These are phyloP conservation scores for Cydia strobilella DNA, from an alignment of 1,140 invertebrate species.

Conservation along the genomic window DNA sequence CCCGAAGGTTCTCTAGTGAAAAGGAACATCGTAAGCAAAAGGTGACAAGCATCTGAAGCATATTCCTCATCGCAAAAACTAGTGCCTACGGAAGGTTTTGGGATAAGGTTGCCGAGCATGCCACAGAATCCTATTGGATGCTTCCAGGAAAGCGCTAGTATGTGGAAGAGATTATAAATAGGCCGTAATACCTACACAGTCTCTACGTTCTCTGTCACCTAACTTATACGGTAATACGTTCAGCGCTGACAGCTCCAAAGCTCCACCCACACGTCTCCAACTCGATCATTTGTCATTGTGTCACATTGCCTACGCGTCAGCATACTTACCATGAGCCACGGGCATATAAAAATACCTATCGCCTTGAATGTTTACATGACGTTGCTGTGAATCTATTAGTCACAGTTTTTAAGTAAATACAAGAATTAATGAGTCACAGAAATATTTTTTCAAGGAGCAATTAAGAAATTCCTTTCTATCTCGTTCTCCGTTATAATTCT, in stretches of 20 bases:
- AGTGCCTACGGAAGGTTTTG: too few species aligned
- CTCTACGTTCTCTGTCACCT: background rate
- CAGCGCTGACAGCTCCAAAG: background rate
- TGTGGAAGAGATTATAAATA: background rate
- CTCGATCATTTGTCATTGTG: constrained; percentile 22
- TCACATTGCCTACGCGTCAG: background rate
- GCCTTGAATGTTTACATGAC: constrained; percentile 22
- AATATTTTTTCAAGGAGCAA: background rate
- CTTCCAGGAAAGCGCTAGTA: too few species aligned
- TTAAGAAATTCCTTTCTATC: background rate
- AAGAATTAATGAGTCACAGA: constrained; percentile 1
- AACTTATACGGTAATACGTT: constrained; percentile 20
- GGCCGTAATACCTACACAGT: background rate
- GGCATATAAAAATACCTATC: constrained; percentile 12
- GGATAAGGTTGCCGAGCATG: too few species aligned
- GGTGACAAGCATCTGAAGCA: too few species aligned
- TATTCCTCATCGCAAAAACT: too few species aligned
- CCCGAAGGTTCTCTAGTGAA: too few species aligned
- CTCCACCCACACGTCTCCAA: background rate
- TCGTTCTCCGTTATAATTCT: background rate
- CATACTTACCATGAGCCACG: constrained; percentile 12
- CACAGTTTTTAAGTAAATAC: constrained; percentile 22
- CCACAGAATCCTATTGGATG: too few species aligned
- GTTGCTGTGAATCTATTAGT: constrained; percentile 16
- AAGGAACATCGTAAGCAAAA: too few species aligned